Evolutionary conservation across 1,140 invertebrate species (phyloP).

Genomic region (Pseudoatta argentina): DNA sequence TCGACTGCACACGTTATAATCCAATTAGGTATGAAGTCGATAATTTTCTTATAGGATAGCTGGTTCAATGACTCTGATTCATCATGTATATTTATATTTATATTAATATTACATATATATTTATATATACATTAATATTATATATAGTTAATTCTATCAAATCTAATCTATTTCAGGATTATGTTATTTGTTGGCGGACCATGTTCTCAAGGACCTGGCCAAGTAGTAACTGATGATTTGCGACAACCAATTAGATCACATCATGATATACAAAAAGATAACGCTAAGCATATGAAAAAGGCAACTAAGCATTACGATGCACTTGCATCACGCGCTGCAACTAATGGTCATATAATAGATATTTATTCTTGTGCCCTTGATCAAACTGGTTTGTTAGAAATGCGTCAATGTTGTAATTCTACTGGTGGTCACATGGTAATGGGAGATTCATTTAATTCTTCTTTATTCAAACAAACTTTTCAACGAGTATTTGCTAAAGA

Average conservation of each 20-base stretch:
- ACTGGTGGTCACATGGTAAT: slow-evolving; percentile 99
- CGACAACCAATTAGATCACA: slow-evolving; percentile 99
- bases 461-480: slow-evolving; percentile 99
- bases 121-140: slow-evolving; percentile 15
- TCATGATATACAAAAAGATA: slow-evolving; percentile 99
- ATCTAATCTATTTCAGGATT: slow-evolving; percentile 88
- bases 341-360: slow-evolving; percentile 98
- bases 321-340: slow-evolving; percentile 95
- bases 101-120: neutral
- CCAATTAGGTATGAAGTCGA: too few species aligned
- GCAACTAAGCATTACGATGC: slow-evolving; percentile 99
- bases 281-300: slow-evolving; percentile 99
- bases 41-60: too few species aligned
- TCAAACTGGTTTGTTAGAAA: slow-evolving; percentile 99
- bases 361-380: slow-evolving; percentile 99
- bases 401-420: slow-evolving; percentile 98
- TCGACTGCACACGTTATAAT: too few species aligned
- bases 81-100: neutral
- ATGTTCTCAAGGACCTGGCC: slow-evolving; percentile 99
- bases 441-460: slow-evolving; percentile 99
- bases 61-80: too few species aligned
- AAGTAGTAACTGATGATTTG: slow-evolving; percentile 99
- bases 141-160: neutral
- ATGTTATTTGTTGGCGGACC: slow-evolving; percentile 99
- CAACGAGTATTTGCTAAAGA: slow-evolving; percentile 98